Percentiles rank a stretch among this genome's conserved stretches.
Conservation (phyloP, 1,140 invertebrate species). For the Achatina immaculata region DNA sequence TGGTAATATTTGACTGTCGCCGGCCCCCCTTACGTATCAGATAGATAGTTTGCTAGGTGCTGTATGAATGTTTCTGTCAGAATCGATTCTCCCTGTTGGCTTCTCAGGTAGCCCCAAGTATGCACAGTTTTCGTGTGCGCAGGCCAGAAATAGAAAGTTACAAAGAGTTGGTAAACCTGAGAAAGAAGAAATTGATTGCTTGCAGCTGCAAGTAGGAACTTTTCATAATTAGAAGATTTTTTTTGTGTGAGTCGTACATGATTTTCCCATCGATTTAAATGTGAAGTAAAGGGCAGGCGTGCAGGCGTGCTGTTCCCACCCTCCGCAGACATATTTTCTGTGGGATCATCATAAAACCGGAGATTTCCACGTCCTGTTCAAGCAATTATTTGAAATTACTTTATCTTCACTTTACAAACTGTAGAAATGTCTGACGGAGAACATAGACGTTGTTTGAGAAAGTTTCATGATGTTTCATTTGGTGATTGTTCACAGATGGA, state of each 20-base stretch:
- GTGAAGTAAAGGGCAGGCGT: too few species aligned
- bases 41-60: neutral
- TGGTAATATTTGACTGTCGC: too few species aligned
- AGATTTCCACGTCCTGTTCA: too few species aligned
- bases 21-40: too few species aligned
- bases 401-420: too few species aligned
- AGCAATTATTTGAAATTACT: too few species aligned
- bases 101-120: neutral
- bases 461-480: too few species aligned
- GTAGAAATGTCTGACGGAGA: too few species aligned
- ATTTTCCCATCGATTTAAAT: neutral
- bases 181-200: slow-evolving; percentile 2
- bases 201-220: slow-evolving; percentile 4
- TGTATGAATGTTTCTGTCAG: neutral
- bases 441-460: too few species aligned
- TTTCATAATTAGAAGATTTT: neutral
- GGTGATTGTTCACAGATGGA: slow-evolving; percentile 84
- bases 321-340: too few species aligned
- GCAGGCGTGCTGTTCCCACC: too few species aligned
- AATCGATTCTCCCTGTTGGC: neutral
- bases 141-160: slow-evolving; percentile 5
- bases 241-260: neutral
- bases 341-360: too few species aligned
- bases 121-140: neutral
- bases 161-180: slow-evolving; percentile 9